phyloP scores from a whole-genome alignment of 1,140 invertebrate species.

The Drosophila trapezifrons region DNA sequence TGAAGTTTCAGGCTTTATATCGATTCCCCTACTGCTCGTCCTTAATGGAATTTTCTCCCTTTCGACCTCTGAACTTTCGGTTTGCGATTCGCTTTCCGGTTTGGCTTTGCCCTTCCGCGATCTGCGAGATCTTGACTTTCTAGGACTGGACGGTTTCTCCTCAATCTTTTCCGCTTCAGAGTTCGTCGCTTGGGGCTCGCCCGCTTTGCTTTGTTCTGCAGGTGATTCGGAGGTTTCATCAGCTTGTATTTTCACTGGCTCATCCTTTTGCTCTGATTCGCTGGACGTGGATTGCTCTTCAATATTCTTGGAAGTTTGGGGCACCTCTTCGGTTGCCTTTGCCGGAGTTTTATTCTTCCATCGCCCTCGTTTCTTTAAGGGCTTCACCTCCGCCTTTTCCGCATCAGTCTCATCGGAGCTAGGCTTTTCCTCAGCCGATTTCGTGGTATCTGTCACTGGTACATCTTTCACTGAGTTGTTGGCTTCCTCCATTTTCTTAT shows the following conservation, averaged over 20 bases:
- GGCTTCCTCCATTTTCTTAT: background rate
- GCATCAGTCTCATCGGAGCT: constrained; percentile 12
- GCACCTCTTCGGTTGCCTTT: background rate
- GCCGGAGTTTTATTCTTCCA: background rate
- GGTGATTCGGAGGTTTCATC: background rate
- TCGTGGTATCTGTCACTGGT: background rate
- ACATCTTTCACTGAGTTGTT: background rate
- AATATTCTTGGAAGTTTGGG: background rate
- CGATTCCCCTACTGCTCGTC: background rate
- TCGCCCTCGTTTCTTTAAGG: background rate
- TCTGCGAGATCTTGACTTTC: constrained; percentile 8
- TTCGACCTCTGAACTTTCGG: background rate
- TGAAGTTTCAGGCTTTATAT: background rate
- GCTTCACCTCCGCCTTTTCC: background rate
- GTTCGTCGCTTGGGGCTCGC: background rate
- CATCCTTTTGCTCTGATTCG: background rate
- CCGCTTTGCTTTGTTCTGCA: background rate
- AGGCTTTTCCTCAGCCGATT: background rate
- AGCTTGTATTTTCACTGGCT: background rate
- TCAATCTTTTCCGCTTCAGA: constrained; percentile 1
- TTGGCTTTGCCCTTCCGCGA: background rate
- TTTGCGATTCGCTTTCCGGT: background rate
- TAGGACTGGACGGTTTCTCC: constrained; percentile 2
- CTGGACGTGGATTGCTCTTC: constrained; percentile 11
- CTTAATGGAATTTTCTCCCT: background rate